Evolutionary conservation across 1,140 invertebrate genomes (phyloP).

Genomic region (Leptonema lineaticorne): DNA sequence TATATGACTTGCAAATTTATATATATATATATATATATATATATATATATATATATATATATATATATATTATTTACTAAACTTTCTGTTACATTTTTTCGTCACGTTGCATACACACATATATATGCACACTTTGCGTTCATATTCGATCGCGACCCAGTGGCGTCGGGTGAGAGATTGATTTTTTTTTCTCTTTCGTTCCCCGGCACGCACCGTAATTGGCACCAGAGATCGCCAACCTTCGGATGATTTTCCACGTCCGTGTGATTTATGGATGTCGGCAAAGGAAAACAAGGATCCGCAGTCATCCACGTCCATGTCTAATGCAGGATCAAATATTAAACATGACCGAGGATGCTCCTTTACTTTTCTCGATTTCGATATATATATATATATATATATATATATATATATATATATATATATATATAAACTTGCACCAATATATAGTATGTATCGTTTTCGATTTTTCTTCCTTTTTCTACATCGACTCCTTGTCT

Average conservation of each 20-base stretch:
- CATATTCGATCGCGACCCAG: not conserved
- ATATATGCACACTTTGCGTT: not conserved
- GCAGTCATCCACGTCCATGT: slow-evolving; percentile 2
- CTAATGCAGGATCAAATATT: slow-evolving; percentile 39
- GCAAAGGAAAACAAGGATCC: not conserved
- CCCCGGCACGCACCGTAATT: slow-evolving; percentile 19
- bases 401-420: no score
- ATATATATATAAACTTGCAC: no score
- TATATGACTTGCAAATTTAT: no score
- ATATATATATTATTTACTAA: no score
- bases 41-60: no score
- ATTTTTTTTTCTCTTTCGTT: slow-evolving; percentile 12
- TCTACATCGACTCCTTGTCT: no score
- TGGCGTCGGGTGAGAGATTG: not conserved
- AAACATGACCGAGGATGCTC: slow-evolving; percentile 13
- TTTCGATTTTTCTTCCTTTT: no score
- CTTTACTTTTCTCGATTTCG: slow-evolving; percentile 7
- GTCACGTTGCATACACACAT: no score
- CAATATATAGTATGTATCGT: no score
- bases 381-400: no score
- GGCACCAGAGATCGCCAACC: slow-evolving; percentile 30
- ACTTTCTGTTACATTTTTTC: no score
- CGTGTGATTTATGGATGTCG: slow-evolving; percentile 31
- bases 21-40: no score
- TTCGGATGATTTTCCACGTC: slow-evolving; percentile 32